Evolutionary conservation across 2,113 vertebrate genomes (phyloP), one percentile per base, ranked within the genome.

Genomic region (Nothobranchius furzeri): DNA sequence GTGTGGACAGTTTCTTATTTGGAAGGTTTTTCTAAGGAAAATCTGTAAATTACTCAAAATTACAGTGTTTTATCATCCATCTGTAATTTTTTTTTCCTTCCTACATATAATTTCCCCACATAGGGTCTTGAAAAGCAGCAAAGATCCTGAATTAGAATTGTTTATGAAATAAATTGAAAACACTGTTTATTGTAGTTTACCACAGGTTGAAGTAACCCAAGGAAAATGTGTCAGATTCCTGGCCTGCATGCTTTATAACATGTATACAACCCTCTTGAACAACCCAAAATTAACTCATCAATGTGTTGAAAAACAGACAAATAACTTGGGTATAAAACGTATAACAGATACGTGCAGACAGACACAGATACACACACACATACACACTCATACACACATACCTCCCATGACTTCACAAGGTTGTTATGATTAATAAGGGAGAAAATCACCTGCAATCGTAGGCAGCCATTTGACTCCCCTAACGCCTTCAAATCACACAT

Each of bases 351-450:
- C 53, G 59, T 48, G 37, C 40, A 73, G 3, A 58, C 56, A 62
- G 51, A 73, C 42, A 62, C 40, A 73, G 3, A 58, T 51, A 62
- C 54, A 71, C 42, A 62, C 54, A 73, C 40, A 73, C 3, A 58
- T 51, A 62, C 54, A 73, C 35, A 73, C 3, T 54, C 56, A 62
- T 51, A 73, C 42, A 56, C 60, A 59, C 54, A 73, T 37, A 56
- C 60, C 30, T 51, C 6, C 46, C 3, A n/a, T 56, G 66, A 70
- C 59, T 81, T 83, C 80, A 84, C 78, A 75, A 88, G 73, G 83
- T 65, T 83, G 88, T 89, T 88, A 88, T 92, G 88, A 92, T 92
- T 92, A 91, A 93, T 88, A 85, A 68, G 71, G 68, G 75, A 74
- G 76, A 91, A 91, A 92, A 87, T 91, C 85, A 85, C 81, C 85